phyloP scores from a whole-genome alignment of 2,113 vertebrate genomes.

The Blennius ocellaris region DNA sequence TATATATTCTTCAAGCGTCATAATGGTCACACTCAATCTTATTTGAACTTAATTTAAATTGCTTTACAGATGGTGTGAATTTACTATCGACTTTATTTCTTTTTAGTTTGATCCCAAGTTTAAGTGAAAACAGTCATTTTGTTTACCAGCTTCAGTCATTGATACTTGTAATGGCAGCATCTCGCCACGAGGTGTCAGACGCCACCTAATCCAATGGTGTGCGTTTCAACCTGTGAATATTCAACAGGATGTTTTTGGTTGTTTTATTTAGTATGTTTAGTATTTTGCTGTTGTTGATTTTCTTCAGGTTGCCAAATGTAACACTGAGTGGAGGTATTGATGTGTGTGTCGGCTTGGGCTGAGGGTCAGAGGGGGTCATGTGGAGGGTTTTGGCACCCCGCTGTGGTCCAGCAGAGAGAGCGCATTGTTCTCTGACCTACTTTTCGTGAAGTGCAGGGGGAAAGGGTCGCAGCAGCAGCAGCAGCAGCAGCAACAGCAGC shows the following conservation, averaged over 20 bases:
- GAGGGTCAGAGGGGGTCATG: constrained; percentile 59
- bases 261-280: neutral
- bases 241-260: neutral
- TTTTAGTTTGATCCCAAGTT: too few relatives aligned
- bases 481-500: constrained; percentile 34
- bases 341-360: constrained; percentile 34
- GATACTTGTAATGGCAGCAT: constrained; percentile 1
- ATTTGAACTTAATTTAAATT: too few relatives aligned
- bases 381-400: constrained; percentile 60
- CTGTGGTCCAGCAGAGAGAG: constrained; percentile 67
- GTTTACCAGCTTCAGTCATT: too few relatives aligned
- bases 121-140: too few relatives aligned
- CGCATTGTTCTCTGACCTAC: constrained; percentile 79
- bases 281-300: too few relatives aligned
- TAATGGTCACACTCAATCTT: too few relatives aligned
- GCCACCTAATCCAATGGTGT: constrained; percentile 3
- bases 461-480: constrained; percentile 60
- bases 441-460: constrained; percentile 70
- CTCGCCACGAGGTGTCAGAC: constrained; percentile 34
- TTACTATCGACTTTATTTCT: too few relatives aligned
- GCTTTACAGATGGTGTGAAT: too few relatives aligned
- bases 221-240: neutral
- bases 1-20: too few relatives aligned
- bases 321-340: constrained; percentile 32
- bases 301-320: constrained; percentile 20